A percentile compares a stretch with the other conserved stretches of the same genome.
Evolutionary conservation across 2,113 vertebrate genomes (phyloP).

Genomic region (Lonchura striata): DNA sequence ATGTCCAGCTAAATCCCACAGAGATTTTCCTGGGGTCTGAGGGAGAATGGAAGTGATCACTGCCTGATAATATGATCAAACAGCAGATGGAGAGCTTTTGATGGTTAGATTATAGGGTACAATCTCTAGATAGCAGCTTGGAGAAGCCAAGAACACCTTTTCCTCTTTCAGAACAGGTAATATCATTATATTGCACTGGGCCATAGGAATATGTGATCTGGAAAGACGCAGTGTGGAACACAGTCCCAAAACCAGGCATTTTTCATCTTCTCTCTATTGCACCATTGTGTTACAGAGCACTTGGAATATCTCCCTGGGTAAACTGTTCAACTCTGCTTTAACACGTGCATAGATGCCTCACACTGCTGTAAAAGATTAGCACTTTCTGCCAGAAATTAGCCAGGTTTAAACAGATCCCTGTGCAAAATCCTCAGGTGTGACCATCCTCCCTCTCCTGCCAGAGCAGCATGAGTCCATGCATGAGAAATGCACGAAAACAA

Average conservation of each 20-base stretch:
- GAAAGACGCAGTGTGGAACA: background rate
- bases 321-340: background rate
- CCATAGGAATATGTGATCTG: background rate
- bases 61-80: background rate
- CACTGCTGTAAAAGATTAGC: background rate
- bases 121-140: background rate
- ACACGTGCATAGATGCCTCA: background rate
- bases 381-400: background rate
- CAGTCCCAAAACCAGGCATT: background rate
- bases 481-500: background rate
- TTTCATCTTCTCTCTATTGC: background rate
- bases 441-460: background rate
- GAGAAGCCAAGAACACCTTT: background rate
- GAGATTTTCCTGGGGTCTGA: background rate
- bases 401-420: background rate
- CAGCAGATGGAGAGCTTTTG: background rate
- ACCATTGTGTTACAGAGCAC: background rate
- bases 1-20: background rate
- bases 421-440: background rate
- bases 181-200: background rate
- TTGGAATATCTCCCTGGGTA: background rate
- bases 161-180: background rate
- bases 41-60: background rate
- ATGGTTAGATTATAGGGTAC: background rate
- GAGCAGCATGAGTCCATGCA: fast-evolving